Conservation (phyloP, 2,888 invertebrate species). For the Pimpla rufipes region DNA sequence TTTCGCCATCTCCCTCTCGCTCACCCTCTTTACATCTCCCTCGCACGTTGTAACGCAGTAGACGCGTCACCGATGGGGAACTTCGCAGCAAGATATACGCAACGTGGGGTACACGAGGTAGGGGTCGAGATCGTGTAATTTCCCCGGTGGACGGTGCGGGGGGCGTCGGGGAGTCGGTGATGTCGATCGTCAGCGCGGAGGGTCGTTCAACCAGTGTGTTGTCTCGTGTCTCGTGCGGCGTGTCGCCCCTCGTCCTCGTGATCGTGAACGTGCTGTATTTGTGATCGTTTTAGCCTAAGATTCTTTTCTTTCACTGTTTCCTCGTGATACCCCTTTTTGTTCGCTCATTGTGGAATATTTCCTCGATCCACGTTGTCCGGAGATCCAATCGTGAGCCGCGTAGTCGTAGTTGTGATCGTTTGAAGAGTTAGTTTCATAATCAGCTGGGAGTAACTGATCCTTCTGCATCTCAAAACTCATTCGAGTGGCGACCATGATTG, state of each 20-base stretch:
- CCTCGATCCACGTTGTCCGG: neutral
- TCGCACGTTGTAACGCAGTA: slow-evolving; percentile 73
- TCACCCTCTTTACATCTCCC: slow-evolving; percentile 53
- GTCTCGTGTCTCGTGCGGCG: slow-evolving; percentile 82
- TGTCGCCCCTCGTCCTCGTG: slow-evolving; percentile 80
- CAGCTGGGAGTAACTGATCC: neutral
- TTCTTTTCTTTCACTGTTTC: slow-evolving; percentile 38
- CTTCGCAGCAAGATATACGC: slow-evolving; percentile 59
- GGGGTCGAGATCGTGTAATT: slow-evolving; percentile 79
- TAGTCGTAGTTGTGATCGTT: neutral
- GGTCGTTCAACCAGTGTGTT: slow-evolving; percentile 83
- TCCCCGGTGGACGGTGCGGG: slow-evolving; percentile 83
- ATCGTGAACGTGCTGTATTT: slow-evolving; percentile 80
- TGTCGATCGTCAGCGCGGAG: slow-evolving; percentile 76
- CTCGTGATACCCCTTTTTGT: neutral
- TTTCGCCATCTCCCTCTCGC: slow-evolving; percentile 39
- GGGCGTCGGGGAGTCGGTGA: slow-evolving; percentile 74
- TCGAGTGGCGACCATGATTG: neutral
- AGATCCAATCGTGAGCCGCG: neutral
- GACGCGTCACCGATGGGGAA: slow-evolving; percentile 40
- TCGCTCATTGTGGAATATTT: neutral
- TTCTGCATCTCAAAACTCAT: neutral
- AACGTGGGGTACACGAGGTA: slow-evolving; percentile 64
- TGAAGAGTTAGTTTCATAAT: neutral
- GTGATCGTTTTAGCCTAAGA: slow-evolving; percentile 79